These are phyloP conservation scores for Lethenteron camtschaticum DNA, from an alignment of 2,113 vertebrate species.

Conservation along the genomic window DNA sequence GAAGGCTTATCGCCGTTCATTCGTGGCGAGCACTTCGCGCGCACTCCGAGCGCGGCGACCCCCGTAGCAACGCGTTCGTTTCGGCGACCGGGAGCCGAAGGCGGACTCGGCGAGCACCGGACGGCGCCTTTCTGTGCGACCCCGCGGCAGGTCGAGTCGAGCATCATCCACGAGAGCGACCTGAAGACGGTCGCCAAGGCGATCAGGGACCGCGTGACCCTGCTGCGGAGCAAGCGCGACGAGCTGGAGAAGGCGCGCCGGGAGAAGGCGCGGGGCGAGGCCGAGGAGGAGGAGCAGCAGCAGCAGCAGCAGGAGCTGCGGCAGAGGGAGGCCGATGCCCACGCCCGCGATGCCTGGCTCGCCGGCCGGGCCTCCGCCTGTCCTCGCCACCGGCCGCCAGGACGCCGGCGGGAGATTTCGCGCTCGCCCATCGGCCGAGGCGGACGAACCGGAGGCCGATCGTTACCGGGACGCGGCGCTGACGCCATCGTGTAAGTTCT, in stretches of 20 bases:
- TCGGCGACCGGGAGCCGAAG: too few relatives aligned
- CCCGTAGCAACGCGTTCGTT: too few relatives aligned
- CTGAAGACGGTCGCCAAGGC: conserved; percentile 67
- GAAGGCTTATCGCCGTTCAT: too few relatives aligned
- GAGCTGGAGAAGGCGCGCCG: conserved; percentile 29
- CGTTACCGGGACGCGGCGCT: conserved; percentile 24
- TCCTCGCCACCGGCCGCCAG: conserved; percentile 11
- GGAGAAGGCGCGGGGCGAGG: conserved; percentile 10
- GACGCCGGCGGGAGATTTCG: conserved; percentile 22
- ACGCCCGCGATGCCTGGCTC: conserved; percentile 9
- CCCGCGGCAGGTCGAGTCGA: conserved; percentile 59
- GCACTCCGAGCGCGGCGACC: too few relatives aligned
- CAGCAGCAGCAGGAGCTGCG: conserved; percentile 14
- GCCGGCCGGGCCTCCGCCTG: conserved; percentile 2
- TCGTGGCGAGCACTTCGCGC: too few relatives aligned
- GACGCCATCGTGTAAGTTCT: too few relatives aligned
- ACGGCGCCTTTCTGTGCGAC: too few relatives aligned
- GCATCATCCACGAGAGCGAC: conserved; percentile 87
- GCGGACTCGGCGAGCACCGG: too few relatives aligned
- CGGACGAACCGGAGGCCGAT: conserved; percentile 67
- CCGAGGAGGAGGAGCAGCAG: conserved; percentile 14
- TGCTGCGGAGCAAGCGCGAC: conserved; percentile 54
- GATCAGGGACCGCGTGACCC: conserved; percentile 41
- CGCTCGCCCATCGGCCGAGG: conserved; percentile 23
- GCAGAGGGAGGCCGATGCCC: conserved; percentile 19